Conservation (phyloP, 1,140 invertebrate genomes). For the Drosophila guanche region DNA sequence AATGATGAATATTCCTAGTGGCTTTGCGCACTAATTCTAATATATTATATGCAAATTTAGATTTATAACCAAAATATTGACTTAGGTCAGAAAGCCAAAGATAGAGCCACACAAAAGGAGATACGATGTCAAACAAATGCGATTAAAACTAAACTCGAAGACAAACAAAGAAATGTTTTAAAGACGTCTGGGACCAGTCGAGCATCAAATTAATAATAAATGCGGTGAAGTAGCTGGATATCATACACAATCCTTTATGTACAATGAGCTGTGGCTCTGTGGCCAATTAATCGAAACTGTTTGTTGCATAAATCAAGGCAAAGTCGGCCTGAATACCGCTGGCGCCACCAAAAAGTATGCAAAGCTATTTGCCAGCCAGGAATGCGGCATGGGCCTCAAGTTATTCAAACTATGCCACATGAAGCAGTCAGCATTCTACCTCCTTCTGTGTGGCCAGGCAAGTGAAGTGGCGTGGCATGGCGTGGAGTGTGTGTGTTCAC, state of each 20-base stretch:
- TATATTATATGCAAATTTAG: slow-evolving; percentile 18
- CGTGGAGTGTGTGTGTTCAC: slow-evolving; percentile 11
- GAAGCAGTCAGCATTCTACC: slow-evolving; percentile 19
- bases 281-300: slow-evolving; percentile 51
- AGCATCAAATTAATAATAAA: slow-evolving; percentile 64
- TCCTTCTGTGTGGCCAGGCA: background rate
- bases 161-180: slow-evolving; percentile 64
- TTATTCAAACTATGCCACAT: slow-evolving; percentile 66
- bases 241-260: slow-evolving; percentile 6
- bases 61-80: slow-evolving; percentile 45
- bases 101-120: background rate
- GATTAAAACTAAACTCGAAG: slow-evolving; percentile 59
- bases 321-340: slow-evolving; percentile 27
- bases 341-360: slow-evolving; percentile 62
- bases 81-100: slow-evolving; percentile 19
- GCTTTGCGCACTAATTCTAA: slow-evolving; percentile 1
- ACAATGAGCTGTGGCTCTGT: slow-evolving; percentile 33
- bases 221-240: slow-evolving; percentile 23
- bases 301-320: slow-evolving; percentile 70
- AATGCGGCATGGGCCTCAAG: slow-evolving; percentile 65
- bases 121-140: slow-evolving; percentile 50
- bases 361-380: slow-evolving; percentile 70
- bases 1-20: background rate
- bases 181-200: slow-evolving; percentile 37
- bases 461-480: background rate